Evolutionary conservation across 2,797 vertebrate genomes (phyloP).

Genomic region (Sebastes miniatus): DNA sequence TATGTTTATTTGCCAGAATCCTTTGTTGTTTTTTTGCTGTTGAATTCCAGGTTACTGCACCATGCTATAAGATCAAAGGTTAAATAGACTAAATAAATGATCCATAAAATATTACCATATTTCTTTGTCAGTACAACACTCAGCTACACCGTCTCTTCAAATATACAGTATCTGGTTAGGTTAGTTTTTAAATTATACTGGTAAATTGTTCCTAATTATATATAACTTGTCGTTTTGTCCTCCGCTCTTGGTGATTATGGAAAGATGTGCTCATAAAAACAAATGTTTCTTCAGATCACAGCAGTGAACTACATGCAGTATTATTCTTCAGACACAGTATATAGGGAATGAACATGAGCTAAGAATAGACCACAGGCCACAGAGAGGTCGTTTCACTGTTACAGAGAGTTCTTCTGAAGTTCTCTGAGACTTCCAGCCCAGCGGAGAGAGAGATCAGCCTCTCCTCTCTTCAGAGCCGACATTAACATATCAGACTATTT

Average conservation of each 20-base stretch:
- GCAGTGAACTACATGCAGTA: not conserved
- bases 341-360: not conserved
- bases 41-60: no score
- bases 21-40: no score
- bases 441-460: not conserved
- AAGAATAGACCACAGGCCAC: slow-evolving; percentile 1
- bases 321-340: not conserved
- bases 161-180: not conserved
- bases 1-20: no score
- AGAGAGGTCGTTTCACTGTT: not conserved
- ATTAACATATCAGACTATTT: slow-evolving; percentile 35
- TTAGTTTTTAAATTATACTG: not conserved
- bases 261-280: not conserved
- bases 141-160: not conserved
- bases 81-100: no score
- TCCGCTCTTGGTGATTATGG: not conserved
- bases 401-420: not conserved
- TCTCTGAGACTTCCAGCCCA: not conserved
- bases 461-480: not conserved
- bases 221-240: not conserved
- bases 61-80: no score
- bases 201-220: not conserved
- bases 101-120: no score
- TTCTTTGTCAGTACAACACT: no score
- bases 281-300: not conserved